A percentile compares a stretch with the other conserved stretches of the same genome.
These are phyloP conservation scores for Ditylenchus weischeri DNA, from an alignment of 2,888 invertebrate genomes.

Conservation along the genomic window DNA sequence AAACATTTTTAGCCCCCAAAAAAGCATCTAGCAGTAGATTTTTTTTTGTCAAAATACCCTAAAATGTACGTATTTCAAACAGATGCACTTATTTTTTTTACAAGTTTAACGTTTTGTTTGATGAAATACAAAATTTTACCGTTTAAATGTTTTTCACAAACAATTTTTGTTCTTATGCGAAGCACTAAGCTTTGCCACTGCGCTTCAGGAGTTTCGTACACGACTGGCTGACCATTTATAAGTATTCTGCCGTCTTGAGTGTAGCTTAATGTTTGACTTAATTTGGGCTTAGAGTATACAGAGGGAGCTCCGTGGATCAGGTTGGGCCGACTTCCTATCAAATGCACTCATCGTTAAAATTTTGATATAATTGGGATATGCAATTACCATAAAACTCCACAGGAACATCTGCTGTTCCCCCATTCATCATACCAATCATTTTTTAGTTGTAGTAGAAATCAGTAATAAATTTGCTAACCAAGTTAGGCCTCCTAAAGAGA, in stretches of 20 bases:
- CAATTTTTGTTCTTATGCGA: not conserved
- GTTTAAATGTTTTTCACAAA: not conserved
- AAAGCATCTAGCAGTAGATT: no score
- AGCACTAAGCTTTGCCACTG: not conserved
- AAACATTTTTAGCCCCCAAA: no score
- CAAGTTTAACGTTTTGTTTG: no score
- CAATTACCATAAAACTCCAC: constrained; percentile 6
- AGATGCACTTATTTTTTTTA: no score
- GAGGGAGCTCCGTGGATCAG: not conserved
- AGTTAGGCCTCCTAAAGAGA: no score
- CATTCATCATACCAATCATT: constrained; percentile 16
- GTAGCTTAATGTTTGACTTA: constrained; percentile 7
- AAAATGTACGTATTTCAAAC: no score
- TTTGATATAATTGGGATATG: not conserved
- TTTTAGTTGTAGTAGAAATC: not conserved
- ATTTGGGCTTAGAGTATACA: constrained; percentile 7
- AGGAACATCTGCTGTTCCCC: constrained; percentile 8
- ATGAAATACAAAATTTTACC: constrained; percentile 4
- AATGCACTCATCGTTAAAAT: no score
- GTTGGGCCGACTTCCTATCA: not conserved
- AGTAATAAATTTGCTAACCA: no score
- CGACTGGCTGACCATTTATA: constrained; percentile 4
- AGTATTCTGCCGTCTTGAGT: constrained; percentile 15
- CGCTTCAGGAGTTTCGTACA: not conserved
- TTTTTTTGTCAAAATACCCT: no score